A percentile compares a stretch with the other conserved stretches of the same genome.
Evolutionary conservation across 2,797 vertebrate genomes (phyloP).

Genomic region (Emydoidea blandingii): DNA sequence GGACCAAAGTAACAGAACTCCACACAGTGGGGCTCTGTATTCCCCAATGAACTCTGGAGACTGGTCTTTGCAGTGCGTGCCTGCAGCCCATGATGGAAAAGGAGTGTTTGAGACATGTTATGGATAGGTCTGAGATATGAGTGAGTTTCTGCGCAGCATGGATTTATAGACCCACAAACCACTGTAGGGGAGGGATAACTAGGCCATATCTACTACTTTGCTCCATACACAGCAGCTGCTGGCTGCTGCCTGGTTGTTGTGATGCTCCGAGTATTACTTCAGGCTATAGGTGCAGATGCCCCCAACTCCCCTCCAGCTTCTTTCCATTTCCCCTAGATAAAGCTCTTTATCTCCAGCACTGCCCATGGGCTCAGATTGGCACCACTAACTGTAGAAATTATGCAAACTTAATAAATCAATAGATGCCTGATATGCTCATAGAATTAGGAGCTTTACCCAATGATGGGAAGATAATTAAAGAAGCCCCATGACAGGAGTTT

Average conservation of each 20-base stretch:
- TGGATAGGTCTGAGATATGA: neutral
- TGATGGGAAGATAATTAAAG: neutral
- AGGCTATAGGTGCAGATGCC: neutral
- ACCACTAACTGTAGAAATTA: neutral
- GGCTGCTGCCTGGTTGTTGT: neutral
- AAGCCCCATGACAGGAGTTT: constrained; percentile 8
- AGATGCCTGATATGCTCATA: neutral
- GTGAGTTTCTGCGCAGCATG: neutral
- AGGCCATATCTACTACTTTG: neutral
- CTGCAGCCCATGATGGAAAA: fast-evolving
- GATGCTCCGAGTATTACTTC: neutral
- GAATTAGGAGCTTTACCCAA: neutral
- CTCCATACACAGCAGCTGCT: neutral
- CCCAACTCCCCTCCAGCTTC: neutral
- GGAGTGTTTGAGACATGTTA: neutral
- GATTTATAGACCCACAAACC: neutral
- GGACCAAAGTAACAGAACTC: neutral
- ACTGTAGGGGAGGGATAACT: neutral
- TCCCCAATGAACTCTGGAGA: neutral
- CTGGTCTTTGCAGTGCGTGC: neutral
- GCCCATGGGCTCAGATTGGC: fast-evolving
- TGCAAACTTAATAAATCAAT: neutral
- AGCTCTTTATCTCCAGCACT: neutral
- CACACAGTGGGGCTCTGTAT: too few species aligned
- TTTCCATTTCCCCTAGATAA: neutral